Conservation (phyloP, 2,113 vertebrate species). For the Lampris megalopsis region DNA sequence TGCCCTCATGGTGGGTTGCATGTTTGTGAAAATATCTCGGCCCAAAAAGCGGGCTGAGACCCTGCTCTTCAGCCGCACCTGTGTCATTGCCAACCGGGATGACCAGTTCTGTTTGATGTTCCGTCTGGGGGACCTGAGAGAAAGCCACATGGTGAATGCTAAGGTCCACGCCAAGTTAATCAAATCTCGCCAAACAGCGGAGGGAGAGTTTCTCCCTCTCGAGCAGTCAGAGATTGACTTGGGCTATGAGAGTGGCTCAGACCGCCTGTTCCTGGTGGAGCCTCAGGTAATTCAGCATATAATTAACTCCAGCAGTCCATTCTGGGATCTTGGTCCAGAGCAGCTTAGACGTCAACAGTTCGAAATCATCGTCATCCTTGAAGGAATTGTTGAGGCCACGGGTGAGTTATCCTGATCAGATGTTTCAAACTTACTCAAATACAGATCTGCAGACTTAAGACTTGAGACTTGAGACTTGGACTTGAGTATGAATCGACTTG, state of each 20-base stretch:
- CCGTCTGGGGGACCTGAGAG: slow-evolving; percentile 77
- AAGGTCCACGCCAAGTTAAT: slow-evolving; percentile 84
- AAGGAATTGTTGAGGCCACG: slow-evolving; percentile 85
- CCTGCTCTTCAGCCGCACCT: slow-evolving; percentile 81
- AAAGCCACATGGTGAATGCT: slow-evolving; percentile 85
- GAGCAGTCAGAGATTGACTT: slow-evolving; percentile 84
- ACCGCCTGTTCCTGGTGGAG: slow-evolving; percentile 82
- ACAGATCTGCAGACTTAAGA: too few relatives aligned
- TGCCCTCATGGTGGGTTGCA: slow-evolving; percentile 85
- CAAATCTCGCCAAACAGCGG: slow-evolving; percentile 78
- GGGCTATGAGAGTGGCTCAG: slow-evolving; percentile 81
- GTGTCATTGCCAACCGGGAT: slow-evolving; percentile 78
- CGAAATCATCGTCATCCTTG: slow-evolving; percentile 83
- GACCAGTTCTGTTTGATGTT: slow-evolving; percentile 84
- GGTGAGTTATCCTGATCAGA: slow-evolving; percentile 55
- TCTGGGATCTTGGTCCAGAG: slow-evolving; percentile 79
- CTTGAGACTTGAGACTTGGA: too few relatives aligned
- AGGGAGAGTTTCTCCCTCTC: slow-evolving; percentile 82
- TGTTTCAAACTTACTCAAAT: too few relatives aligned
- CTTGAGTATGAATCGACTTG: too few relatives aligned
- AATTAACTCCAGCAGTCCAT: slow-evolving; percentile 78
- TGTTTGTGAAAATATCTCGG: slow-evolving; percentile 86
- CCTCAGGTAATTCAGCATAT: slow-evolving; percentile 82
- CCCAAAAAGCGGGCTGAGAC: slow-evolving; percentile 83
- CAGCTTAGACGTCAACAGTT: slow-evolving; percentile 79